Evolutionary conservation across 2,888 invertebrate genomes (phyloP), one percentile per base, ranked within the genome.

Genomic region (Chrysomela aeneicollis): DNA sequence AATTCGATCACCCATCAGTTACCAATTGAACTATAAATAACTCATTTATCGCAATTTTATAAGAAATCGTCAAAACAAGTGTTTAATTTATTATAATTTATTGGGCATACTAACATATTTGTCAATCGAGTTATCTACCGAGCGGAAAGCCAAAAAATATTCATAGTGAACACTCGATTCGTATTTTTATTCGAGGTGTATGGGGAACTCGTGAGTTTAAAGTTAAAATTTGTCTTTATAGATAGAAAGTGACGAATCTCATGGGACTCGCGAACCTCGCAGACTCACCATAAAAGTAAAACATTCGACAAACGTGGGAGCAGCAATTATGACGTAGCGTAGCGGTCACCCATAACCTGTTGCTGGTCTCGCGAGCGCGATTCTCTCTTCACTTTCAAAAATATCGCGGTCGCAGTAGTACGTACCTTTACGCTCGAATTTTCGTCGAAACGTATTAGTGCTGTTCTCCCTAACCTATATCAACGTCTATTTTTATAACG

Each of bases 211-310:
- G n/a, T n/a, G n/a, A n/a, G n/a, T n/a, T n/a, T n/a, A n/a, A n/a
- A n/a, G n/a, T n/a, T n/a, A n/a, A n/a, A n/a, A n/a, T n/a, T n/a
- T n/a, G n/a, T n/a, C n/a, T n/a, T n/a, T n/a, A n/a, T 26, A 26
- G 3, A 26, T 6, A 73, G 74, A 74, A 72, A 77, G 77, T 77
- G 77, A 75, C 77, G 75, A 77, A 77, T 75, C 73, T 65, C 67
- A 59, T 21, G 8, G 47, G 5, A 32, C 26, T n/a, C 70, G 66
- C 59, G 65, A 68, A 63, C 74, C 72, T 74, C 72, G 71, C 71
- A 73, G 74, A 74, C 73, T 66, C 42, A 55, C 79, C 79, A 77
- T 80, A 80, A 78, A 79, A 74, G 81, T 78, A 77, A 71, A 79
- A 77, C 75, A 77, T 78, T 73, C 71, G 72, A 70, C 70, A 67